These are phyloP conservation scores for Leptosomus discolor DNA, from an alignment of 2,113 vertebrate genomes.

Conservation along the genomic window DNA sequence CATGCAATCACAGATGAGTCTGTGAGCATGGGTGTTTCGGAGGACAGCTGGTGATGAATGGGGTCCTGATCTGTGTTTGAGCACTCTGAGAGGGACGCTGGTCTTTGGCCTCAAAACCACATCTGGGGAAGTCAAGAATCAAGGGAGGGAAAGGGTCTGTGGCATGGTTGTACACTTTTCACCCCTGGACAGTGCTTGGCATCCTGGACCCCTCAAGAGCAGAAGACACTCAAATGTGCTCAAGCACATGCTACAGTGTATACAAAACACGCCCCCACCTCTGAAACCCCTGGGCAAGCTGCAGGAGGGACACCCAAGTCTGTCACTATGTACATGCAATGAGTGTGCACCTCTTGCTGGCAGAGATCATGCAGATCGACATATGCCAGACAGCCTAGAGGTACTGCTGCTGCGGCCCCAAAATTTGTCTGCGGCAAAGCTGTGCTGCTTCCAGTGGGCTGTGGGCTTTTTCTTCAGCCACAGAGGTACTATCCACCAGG, in stretches of 20 bases:
- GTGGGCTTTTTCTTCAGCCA: background rate
- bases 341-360: background rate
- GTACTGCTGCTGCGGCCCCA: background rate
- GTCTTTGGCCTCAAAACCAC: background rate
- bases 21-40: background rate
- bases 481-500: background rate
- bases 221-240: background rate
- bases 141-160: background rate
- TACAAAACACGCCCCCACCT: background rate
- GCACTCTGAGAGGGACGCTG: background rate
- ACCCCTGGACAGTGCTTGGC: background rate
- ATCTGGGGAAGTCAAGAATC: background rate
- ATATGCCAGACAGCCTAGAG: background rate
- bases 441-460: background rate
- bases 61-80: background rate
- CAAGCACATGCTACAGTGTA: background rate
- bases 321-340: accelerated
- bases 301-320: background rate
- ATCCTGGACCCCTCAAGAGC: background rate
- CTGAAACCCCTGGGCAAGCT: background rate
- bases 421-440: background rate
- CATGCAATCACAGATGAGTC: background rate
- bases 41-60: background rate
- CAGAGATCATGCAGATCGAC: background rate
- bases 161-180: background rate